A percentile compares a stretch with the other conserved stretches of the same genome.
Evolutionary conservation across 2,797 vertebrate species (phyloP).

Genomic region (Mormyrops attenuatus): DNA sequence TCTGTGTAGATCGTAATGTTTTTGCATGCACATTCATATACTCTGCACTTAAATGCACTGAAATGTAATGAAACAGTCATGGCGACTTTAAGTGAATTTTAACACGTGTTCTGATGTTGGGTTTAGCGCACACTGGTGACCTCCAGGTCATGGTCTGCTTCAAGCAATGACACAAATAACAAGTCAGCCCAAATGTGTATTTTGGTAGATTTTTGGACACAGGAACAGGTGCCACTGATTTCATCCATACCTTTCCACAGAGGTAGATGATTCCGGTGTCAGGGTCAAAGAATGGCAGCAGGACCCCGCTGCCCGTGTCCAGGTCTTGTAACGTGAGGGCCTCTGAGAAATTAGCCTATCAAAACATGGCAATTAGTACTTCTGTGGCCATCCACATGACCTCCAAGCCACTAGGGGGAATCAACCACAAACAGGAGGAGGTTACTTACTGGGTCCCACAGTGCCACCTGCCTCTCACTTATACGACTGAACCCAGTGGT

Average conservation of each 20-base stretch:
- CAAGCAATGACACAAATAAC: not conserved
- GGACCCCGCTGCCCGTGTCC: constrained; percentile 83
- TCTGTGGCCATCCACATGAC: not conserved
- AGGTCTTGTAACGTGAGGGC: constrained; percentile 78
- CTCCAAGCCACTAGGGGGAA: not conserved
- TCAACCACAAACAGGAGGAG: not conserved
- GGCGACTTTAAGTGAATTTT: not conserved
- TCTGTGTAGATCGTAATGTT: not conserved
- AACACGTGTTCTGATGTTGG: not conserved
- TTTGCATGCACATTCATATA: not conserved
- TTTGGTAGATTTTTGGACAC: not conserved
- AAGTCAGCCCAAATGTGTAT: not conserved
- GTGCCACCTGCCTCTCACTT: constrained; percentile 87
- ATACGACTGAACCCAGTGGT: constrained; percentile 83
- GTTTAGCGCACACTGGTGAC: not conserved
- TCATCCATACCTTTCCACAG: constrained; percentile 71
- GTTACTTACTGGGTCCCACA: constrained; percentile 79
- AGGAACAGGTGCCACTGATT: not conserved
- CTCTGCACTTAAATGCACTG: not conserved
- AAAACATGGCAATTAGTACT: constrained; percentile 15
- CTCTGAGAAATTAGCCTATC: constrained; percentile 64
- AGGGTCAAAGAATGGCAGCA: constrained; percentile 81
- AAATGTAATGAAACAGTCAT: not conserved
- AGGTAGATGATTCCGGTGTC: constrained; percentile 83
- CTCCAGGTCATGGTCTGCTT: not conserved